Percentiles rank a stretch among this genome's conserved stretches.
Evolutionary conservation across 2,113 vertebrate species (phyloP).

Genomic region (Sander vitreus): DNA sequence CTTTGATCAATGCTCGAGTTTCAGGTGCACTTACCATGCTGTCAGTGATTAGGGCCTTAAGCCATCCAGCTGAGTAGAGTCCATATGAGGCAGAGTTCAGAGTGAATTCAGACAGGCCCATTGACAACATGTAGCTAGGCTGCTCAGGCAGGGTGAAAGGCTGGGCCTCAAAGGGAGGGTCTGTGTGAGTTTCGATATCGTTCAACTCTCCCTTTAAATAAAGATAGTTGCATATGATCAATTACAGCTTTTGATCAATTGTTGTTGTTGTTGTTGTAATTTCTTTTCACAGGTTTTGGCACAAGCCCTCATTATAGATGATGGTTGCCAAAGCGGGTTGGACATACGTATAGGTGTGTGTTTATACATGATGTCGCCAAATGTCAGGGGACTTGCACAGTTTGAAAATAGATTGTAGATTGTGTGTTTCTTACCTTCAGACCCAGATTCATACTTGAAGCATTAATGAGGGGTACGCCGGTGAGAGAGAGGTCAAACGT

Average conservation of each 20-base stretch:
- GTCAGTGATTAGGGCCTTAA: conserved; percentile 74
- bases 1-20: too few species aligned
- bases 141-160: conserved; percentile 61
- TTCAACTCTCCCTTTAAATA: conserved; percentile 79
- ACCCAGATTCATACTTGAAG: conserved; percentile 66
- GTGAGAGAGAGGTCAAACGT: conserved; percentile 76
- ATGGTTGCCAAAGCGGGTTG: not conserved
- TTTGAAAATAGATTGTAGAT: not conserved
- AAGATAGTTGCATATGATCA: not conserved
- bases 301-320: not conserved
- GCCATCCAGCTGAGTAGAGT: conserved; percentile 61
- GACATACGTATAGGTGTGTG: not conserved
- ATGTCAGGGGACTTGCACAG: not conserved
- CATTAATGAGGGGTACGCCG: conserved; percentile 45
- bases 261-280: not conserved
- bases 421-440: conserved; percentile 72
- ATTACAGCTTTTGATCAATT: not conserved
- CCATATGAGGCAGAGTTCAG: conserved; percentile 79
- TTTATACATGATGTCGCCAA: not conserved
- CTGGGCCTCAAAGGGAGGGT: conserved; percentile 77
- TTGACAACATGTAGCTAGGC: conserved; percentile 72
- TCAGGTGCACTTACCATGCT: conserved; percentile 73
- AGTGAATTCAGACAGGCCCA: conserved; percentile 81
- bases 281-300: not conserved
- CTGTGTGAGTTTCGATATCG: conserved; percentile 36